Evolutionary conservation across 2,797 vertebrate species (phyloP).

Genomic region (Acrossocheilus fasciatus): DNA sequence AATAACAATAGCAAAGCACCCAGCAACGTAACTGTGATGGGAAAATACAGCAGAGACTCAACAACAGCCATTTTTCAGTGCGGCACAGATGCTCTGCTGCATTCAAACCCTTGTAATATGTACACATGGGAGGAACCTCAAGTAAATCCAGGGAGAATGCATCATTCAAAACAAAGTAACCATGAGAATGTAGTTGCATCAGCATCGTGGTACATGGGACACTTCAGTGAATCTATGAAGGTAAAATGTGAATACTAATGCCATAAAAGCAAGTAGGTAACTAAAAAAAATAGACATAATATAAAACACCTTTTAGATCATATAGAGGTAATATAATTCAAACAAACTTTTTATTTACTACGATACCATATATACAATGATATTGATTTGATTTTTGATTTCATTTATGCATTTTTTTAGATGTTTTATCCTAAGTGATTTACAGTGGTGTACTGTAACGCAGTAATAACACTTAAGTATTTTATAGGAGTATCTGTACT

Average conservation of each 20-base stretch:
- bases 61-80: slow-evolving; percentile 37
- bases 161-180: too few species aligned
- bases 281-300: neutral
- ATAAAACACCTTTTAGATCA: neutral
- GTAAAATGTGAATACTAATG: neutral
- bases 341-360: neutral
- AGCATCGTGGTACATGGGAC: too few species aligned
- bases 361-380: neutral
- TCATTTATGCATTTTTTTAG: too few species aligned
- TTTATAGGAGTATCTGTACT: too few species aligned
- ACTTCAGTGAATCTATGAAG: too few species aligned
- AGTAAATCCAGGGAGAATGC: too few species aligned
- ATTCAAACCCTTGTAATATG: neutral
- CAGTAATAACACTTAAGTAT: too few species aligned
- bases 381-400: neutral
- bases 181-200: too few species aligned
- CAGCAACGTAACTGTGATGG: slow-evolving; percentile 38
- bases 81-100: neutral
- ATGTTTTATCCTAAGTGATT: too few species aligned
- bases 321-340: neutral
- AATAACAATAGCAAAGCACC: slow-evolving; percentile 53
- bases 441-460: too few species aligned
- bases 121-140: neutral
- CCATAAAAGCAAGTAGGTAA: neutral
- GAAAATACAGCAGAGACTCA: slow-evolving; percentile 32